Conservation (phyloP, 2,888 invertebrate species). For the Cephus runcator region DNA sequence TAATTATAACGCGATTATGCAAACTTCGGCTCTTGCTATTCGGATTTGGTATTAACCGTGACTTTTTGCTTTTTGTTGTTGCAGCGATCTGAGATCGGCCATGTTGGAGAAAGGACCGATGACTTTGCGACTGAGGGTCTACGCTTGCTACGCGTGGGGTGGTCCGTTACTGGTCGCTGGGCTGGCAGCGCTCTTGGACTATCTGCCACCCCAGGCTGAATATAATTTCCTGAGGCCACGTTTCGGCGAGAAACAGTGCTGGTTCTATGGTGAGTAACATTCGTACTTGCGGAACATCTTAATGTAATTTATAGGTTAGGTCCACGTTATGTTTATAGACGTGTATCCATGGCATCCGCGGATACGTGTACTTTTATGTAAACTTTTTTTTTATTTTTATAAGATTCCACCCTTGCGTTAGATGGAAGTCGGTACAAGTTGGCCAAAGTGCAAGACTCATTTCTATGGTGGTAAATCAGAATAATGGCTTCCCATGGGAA, state of each 20-base stretch:
- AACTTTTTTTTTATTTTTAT: too few relatives aligned
- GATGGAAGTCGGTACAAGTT: too few relatives aligned
- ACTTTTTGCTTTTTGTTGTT: slow-evolving; percentile 40
- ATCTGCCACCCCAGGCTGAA: slow-evolving; percentile 70
- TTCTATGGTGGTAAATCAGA: slow-evolving; percentile 50
- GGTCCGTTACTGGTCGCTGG: slow-evolving; percentile 81
- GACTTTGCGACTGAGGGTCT: slow-evolving; percentile 80
- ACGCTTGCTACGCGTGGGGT: slow-evolving; percentile 88
- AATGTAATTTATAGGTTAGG: too few relatives aligned
- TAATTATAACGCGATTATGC: slow-evolving; percentile 1
- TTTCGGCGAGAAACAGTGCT: slow-evolving; percentile 83
- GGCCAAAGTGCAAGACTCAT: too few relatives aligned
- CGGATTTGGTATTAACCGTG: too few relatives aligned
- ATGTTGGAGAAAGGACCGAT: slow-evolving; percentile 88
- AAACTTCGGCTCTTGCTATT: slow-evolving; percentile 41
- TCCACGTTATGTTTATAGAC: too few relatives aligned
- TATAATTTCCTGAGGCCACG: slow-evolving; percentile 77
- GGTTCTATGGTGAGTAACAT: slow-evolving; percentile 79
- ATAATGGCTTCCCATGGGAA: slow-evolving; percentile 58
- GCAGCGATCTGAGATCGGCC: slow-evolving; percentile 85
- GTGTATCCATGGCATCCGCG: too few relatives aligned
- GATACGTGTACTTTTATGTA: too few relatives aligned
- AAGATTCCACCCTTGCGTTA: too few relatives aligned
- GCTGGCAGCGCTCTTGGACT: slow-evolving; percentile 79
- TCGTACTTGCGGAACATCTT: too few relatives aligned